Evolutionary conservation across 2,797 vertebrate species (phyloP), one percentile per base, ranked within the genome.

Genomic region (Cynopterus sphinx): DNA sequence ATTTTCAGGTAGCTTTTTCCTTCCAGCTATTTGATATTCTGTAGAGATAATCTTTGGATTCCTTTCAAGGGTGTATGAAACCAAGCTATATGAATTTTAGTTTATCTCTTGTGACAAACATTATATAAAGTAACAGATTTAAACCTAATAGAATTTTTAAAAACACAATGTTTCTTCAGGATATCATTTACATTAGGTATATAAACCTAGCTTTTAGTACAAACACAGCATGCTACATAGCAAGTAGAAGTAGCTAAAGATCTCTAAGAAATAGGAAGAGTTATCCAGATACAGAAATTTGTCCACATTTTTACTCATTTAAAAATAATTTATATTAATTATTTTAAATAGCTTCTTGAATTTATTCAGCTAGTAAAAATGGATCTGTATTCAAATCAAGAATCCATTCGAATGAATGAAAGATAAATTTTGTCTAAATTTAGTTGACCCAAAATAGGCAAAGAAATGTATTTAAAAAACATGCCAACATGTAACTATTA

Each of bases 341-440:
- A 77, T 90, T 94, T 95, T 9, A 93, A 90, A 73, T 81, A 49
- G 31, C 49, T 90, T 68, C 36, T 31, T 36, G 49, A 77, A 36
- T 77, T 86, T 26, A 73, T 49, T 82, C 15, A 91, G 70, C 33
- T 88, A 33, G 9, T 33, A 85, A 92, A 97, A 85, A 63, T 46
- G 26, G 22, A 12, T n/a, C 31, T 90, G n/a, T 65, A 92, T 81
- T 90, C 22, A 67, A 85, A 59, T 21, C 8, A 53, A 84, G 61
- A 67, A 49, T 74, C 8, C 51, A 22, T 70, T 65, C 90, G 63
- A 36, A 31, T 63, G 33, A 39, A 49, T 75, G 24, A 91, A 96
- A 85, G 43, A 84, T 28, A 84, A 77, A 8, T 31, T 73, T 67
- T 92, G 26, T 61, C 24, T 9, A 31, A 51, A 67, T 22, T 46